Evolutionary conservation across 2,113 vertebrate genomes (phyloP), one percentile per base, ranked within the genome.

Genomic region (Elachura formosa): DNA sequence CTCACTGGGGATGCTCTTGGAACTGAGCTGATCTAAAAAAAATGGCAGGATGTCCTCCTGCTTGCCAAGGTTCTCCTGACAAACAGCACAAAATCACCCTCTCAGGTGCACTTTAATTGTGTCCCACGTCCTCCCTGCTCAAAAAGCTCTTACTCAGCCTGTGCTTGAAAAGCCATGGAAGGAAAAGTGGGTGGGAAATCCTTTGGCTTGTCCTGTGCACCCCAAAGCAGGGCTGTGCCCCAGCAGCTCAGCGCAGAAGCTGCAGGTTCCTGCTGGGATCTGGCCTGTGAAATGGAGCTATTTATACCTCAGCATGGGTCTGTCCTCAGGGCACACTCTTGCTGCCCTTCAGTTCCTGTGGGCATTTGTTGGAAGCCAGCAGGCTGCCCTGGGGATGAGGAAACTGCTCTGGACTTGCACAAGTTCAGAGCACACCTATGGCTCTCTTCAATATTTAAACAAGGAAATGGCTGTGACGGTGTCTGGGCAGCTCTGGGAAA

Each of bases 11-110:
- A 75, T 86, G 82, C 51, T 54, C 79, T 90, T 61, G 91, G 82
- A 94, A 82, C 23, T n/a, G 81, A 14, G 59, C 55, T 87, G 46
- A 73, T 62, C 63, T 79, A 15, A 64, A 64, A 78, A 80, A 90
- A 91, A 61, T 6, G 3, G n/a, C 92, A 93, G 89, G 89, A 93
- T 95, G 94, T 85, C 79, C 89, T 92, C 23, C 48, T 28, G 36
- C 77, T 77, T 21, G 54, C 69, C 78, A 90, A 90, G n/a, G 77
- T 29, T 46, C 66, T 29, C 72, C 68, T 63, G 88, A 48, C 69
- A 95, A 88, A 79, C 79, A 94, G 59, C 78, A n/a, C 43, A 61
- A 69, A 85, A 83, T 67, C 89, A 36, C 36, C 55, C 67, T 63
- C 77, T 28, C 84, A 45, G 72, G 38, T 63, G 54, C 52, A 26